Conservation (phyloP, 2,888 invertebrate genomes). For the Oscheius onirici region DNA sequence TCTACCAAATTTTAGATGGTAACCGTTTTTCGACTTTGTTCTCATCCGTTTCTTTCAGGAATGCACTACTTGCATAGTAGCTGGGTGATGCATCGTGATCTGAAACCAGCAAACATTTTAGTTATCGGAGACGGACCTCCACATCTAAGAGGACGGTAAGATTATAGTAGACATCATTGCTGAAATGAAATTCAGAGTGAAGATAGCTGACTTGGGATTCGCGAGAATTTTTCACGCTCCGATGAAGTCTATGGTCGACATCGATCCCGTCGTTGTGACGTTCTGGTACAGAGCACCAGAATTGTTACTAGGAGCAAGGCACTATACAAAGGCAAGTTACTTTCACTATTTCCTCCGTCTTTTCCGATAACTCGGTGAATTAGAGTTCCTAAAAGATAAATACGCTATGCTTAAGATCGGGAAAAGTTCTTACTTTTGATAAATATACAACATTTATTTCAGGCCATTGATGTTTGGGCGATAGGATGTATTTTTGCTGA, state of each 20-base stretch:
- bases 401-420: too few species aligned
- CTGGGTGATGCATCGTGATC: conserved; percentile 91
- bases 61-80: conserved; percentile 98
- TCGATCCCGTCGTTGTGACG: conserved; percentile 98
- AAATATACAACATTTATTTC: conserved; percentile 10
- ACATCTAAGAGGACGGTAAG: conserved; percentile 82
- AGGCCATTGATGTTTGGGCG: conserved; percentile 72
- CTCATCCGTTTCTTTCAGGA: conserved; percentile 34
- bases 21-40: background rate
- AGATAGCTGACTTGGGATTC: conserved; percentile 94
- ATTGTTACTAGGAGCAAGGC: conserved; percentile 73
- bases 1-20: conserved; percentile 97
- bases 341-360: too few species aligned
- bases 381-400: too few species aligned
- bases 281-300: conserved; percentile 99
- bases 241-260: conserved; percentile 92
- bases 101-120: conserved; percentile 92
- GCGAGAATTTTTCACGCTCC: conserved; percentile 97
- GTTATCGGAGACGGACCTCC: conserved; percentile 96
- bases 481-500: conserved; percentile 94
- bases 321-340: conserved; percentile 69
- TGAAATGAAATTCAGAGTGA: conserved; percentile 67
- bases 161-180: too few species aligned
- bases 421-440: too few species aligned
- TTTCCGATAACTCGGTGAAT: too few species aligned